Percentiles rank a stretch among this genome's conserved stretches.
These are phyloP conservation scores for Cavia aperea DNA, from an alignment of 2,113 vertebrate species.

Conservation along the genomic window DNA sequence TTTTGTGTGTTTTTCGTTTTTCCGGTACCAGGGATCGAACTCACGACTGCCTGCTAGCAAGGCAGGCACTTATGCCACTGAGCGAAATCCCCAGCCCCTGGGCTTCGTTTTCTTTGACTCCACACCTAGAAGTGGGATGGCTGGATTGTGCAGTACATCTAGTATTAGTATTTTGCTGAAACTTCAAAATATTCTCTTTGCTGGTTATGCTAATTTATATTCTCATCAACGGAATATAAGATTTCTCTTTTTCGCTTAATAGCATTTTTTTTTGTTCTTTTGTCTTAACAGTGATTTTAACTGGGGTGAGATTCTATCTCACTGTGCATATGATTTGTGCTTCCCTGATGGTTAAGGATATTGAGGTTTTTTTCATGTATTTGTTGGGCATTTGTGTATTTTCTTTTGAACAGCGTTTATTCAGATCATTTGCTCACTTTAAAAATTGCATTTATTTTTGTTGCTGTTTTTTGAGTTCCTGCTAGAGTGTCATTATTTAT, in stretches of 20 bases:
- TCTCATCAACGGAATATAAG: background rate
- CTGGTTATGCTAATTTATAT: background rate
- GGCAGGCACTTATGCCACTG: no score
- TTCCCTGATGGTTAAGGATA: background rate
- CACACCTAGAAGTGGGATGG: background rate
- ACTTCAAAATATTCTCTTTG: background rate
- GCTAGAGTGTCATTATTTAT: background rate
- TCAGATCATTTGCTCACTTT: background rate
- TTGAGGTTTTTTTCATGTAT: background rate
- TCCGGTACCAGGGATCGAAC: no score
- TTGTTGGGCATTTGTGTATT: background rate
- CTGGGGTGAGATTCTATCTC: background rate
- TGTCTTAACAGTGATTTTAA: background rate
- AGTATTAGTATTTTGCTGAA: background rate
- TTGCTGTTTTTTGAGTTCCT: background rate
- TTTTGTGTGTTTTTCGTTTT: no score
- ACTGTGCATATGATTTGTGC: background rate
- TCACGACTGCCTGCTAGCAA: no score
- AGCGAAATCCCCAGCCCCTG: no score
- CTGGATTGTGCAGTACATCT: background rate
- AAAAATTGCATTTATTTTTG: background rate
- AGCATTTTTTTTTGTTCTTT: background rate
- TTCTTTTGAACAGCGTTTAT: background rate
- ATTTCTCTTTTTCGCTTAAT: background rate
- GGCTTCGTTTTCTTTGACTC: background rate